Conservation (phyloP, 2,113 vertebrate species). For the Haliaeetus leucogaster region DNA sequence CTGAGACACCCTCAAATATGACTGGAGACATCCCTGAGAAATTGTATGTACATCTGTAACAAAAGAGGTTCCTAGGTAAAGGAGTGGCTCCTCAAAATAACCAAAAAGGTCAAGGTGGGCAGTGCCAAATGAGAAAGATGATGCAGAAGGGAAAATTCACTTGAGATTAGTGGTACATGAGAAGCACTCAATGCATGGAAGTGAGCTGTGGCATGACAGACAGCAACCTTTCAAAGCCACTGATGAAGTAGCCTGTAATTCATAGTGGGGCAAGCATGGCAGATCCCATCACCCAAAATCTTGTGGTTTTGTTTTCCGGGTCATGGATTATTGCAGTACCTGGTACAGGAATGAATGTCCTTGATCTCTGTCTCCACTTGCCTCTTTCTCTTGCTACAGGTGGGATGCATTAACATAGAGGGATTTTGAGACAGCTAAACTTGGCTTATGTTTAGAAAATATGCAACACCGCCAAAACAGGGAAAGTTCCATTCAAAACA, state of each 20-base stretch:
- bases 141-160: background rate
- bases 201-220: background rate
- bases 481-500: background rate
- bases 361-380: background rate
- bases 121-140: background rate
- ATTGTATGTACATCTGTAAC: fast-evolving
- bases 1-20: background rate
- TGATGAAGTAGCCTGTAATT: background rate
- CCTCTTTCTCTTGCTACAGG: background rate
- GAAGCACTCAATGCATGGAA: background rate
- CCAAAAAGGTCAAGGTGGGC: background rate
- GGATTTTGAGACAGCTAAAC: background rate
- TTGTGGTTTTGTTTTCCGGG: fast-evolving
- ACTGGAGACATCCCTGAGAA: background rate
- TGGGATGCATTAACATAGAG: background rate
- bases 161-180: background rate
- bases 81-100: background rate
- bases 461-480: fast-evolving
- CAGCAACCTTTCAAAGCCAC: background rate
- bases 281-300: background rate
- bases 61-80: background rate
- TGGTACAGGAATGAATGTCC: background rate
- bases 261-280: fast-evolving
- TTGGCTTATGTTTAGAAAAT: background rate
- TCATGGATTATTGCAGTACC: background rate